phyloP scores from a whole-genome alignment of 1,140 invertebrate genomes.

The Plodia interpunctella region DNA sequence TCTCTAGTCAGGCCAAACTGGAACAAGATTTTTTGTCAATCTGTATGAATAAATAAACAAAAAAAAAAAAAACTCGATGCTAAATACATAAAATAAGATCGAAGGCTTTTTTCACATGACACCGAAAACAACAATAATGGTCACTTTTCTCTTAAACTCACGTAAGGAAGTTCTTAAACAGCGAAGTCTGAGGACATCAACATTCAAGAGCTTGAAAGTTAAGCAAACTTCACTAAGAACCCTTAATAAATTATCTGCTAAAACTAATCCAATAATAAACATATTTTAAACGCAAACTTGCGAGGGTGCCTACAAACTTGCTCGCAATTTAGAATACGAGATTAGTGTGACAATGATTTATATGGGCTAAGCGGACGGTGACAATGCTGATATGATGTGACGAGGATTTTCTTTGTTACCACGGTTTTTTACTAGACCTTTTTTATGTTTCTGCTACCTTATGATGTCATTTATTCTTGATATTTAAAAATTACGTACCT shows the following conservation, averaged over 20 bases:
- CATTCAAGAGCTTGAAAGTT: background rate
- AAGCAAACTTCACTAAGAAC: background rate
- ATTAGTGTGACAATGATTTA: conserved; percentile 18
- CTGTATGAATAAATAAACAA: no score
- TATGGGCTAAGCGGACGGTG: background rate
- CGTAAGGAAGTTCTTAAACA: background rate
- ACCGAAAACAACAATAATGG: no score
- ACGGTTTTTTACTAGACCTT: background rate
- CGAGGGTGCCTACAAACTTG: conserved; percentile 14
- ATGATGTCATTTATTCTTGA: no score
- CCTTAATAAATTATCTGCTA: conserved; percentile 16
- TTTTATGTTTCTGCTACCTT: background rate
- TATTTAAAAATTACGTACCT: no score
- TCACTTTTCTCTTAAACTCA: no score
- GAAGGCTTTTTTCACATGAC: no score
- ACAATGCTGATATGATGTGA: background rate
- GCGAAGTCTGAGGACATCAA: background rate
- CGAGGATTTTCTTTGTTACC: background rate
- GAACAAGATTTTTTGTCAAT: no score
- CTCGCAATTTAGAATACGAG: conserved; percentile 13
- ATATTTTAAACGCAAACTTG: conserved; percentile 16
- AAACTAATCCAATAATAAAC: conserved; percentile 22
- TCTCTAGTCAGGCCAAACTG: no score
- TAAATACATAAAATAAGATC: no score
- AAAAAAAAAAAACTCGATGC: no score